A percentile compares a stretch with the other conserved stretches of the same genome.
These are phyloP conservation scores for Temnothorax longispinosus DNA, from an alignment of 1,140 invertebrate species.

Conservation along the genomic window DNA sequence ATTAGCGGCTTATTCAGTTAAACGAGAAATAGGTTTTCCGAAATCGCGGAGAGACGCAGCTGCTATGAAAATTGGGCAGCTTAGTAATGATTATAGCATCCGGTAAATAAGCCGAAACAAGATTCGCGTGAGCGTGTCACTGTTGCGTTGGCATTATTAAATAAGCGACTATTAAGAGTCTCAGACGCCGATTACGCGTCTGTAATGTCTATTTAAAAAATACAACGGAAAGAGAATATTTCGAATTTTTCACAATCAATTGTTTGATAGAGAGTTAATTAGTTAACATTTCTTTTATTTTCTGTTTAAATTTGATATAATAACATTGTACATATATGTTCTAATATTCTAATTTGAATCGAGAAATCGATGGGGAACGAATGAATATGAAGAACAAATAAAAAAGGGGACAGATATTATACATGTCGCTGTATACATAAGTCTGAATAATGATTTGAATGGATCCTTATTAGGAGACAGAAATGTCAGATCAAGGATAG, in stretches of 20 bases:
- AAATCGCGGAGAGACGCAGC: constrained; percentile 48
- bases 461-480: not conserved
- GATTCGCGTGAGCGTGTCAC: not conserved
- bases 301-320: not conserved
- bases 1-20: constrained; percentile 80
- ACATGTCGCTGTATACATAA: not conserved
- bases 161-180: constrained; percentile 1
- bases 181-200: not conserved
- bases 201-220: not conserved
- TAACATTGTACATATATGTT: not conserved
- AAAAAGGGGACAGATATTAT: not conserved
- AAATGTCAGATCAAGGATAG: constrained; percentile 16
- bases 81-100: constrained; percentile 40
- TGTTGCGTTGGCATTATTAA: not conserved
- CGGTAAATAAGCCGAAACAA: constrained; percentile 43
- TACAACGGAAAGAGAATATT: not conserved
- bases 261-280: not conserved
- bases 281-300: not conserved
- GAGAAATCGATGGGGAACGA: not conserved
- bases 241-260: not conserved
- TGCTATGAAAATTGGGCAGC: constrained; percentile 50
- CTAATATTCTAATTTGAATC: not conserved
- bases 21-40: constrained; percentile 63
- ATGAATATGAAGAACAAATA: not conserved
- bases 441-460: not conserved